Conservation (phyloP, 1,140 invertebrate genomes). For the Teleopsis dalmanni region DNA sequence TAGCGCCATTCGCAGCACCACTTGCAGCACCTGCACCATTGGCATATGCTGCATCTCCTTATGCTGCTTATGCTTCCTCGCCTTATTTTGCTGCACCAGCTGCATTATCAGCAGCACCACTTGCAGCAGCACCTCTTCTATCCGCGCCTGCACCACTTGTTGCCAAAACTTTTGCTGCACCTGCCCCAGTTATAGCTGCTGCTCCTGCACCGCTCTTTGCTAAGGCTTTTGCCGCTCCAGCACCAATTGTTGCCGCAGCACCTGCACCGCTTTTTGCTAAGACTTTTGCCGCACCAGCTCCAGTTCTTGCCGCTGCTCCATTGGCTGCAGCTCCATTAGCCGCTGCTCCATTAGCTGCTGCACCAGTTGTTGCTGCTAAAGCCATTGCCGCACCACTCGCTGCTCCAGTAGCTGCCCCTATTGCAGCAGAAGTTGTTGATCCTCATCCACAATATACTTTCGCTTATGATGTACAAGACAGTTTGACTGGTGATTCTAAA, state of each 20-base stretch:
- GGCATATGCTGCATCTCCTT: constrained; percentile 23
- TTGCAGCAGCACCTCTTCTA: constrained; percentile 12
- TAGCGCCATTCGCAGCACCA: constrained; percentile 18
- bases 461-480: constrained; percentile 50
- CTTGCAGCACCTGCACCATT: constrained; percentile 18
- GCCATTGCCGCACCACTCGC: constrained; percentile 21
- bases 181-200: constrained; percentile 17
- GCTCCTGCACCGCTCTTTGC: constrained; percentile 15
- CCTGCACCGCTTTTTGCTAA: constrained; percentile 17
- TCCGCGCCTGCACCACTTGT: constrained; percentile 13
- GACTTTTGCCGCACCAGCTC: constrained; percentile 24
- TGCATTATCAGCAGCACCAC: constrained; percentile 11
- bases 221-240: constrained; percentile 14
- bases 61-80: constrained; percentile 10
- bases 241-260: constrained; percentile 16
- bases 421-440: constrained; percentile 43
- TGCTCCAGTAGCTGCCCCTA: constrained; percentile 24
- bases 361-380: constrained; percentile 14
- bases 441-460: constrained; percentile 51
- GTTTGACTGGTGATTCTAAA: constrained; percentile 51
- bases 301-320: constrained; percentile 15
- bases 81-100: constrained; percentile 16
- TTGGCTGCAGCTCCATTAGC: constrained; percentile 25
- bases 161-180: constrained; percentile 15
- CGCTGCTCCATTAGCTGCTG: constrained; percentile 15